A percentile compares a stretch with the other conserved stretches of the same genome.
Evolutionary conservation across 2,113 vertebrate species (phyloP).

Genomic region (Amphilophus citrinellus): DNA sequence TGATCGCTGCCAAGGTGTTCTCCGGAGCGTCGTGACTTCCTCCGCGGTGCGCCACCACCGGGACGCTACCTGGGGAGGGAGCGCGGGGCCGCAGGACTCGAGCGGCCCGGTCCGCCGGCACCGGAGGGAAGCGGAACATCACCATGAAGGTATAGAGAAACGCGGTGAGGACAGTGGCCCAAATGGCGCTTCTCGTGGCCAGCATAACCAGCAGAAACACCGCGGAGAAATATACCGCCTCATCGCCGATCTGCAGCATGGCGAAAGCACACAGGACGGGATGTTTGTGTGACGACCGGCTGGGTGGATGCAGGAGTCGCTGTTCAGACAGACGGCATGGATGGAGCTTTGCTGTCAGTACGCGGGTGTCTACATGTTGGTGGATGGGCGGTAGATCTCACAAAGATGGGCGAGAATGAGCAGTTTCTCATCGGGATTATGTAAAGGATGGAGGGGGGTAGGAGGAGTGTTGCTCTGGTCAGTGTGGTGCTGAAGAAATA

Average conservation of each 20-base stretch:
- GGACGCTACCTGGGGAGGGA: constrained; percentile 52
- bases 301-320: not conserved
- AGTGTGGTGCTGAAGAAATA: not conserved
- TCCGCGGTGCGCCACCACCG: constrained; percentile 89
- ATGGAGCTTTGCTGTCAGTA: constrained; percentile 2
- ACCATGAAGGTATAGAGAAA: constrained; percentile 85
- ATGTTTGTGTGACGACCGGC: not conserved
- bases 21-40: constrained; percentile 92
- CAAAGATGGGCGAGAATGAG: not conserved
- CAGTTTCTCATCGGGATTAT: not conserved
- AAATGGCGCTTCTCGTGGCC: constrained; percentile 83
- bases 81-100: constrained; percentile 83
- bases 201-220: constrained; percentile 79
- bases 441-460: not conserved
- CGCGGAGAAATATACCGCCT: constrained; percentile 77
- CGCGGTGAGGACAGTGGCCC: constrained; percentile 80
- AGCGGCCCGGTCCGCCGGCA: constrained; percentile 77
- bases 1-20: constrained; percentile 91
- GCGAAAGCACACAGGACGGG: not conserved
- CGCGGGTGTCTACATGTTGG: constrained; percentile 37
- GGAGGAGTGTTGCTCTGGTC: not conserved
- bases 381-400: not conserved
- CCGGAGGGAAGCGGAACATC: constrained; percentile 85
- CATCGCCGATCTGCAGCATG: constrained; percentile 83
- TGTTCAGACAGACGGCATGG: not conserved